phyloP scores from a whole-genome alignment of 2,888 invertebrate genomes.

The Monochamus alternatus region DNA sequence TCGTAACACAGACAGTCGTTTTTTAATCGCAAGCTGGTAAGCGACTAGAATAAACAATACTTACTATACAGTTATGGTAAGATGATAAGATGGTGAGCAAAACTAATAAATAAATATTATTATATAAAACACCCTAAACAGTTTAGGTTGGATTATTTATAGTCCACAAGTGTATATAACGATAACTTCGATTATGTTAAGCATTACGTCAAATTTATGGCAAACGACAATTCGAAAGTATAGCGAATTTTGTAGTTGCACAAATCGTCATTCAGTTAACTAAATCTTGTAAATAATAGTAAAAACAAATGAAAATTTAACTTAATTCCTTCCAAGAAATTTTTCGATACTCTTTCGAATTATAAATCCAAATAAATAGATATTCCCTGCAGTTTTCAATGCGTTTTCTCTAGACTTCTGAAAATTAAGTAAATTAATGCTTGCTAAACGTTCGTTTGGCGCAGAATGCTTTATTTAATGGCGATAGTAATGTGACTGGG shows the following conservation, averaged over 20 bases:
- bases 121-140: too few species aligned
- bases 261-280: not conserved
- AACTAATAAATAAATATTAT: too few species aligned
- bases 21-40: too few species aligned
- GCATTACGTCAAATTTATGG: not conserved
- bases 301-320: too few species aligned
- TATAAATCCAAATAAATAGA: too few species aligned
- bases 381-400: too few species aligned
- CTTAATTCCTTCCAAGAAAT: too few species aligned
- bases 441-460: not conserved
- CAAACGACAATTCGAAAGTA: not conserved
- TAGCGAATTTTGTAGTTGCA: not conserved
- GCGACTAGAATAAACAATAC: not conserved
- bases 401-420: not conserved
- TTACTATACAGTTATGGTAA: too few species aligned
- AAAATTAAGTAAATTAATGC: constrained; percentile 1
- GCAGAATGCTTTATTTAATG: constrained; percentile 1
- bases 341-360: too few species aligned
- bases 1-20: not conserved
- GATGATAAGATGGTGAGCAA: too few species aligned
- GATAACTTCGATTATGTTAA: not conserved
- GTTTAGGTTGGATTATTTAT: too few species aligned
- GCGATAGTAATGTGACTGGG: not conserved
- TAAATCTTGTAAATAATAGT: too few species aligned
- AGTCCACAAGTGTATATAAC: not conserved